Evolutionary conservation across 1,140 invertebrate species (phyloP).

Genomic region (Pollicipes pollicipes): DNA sequence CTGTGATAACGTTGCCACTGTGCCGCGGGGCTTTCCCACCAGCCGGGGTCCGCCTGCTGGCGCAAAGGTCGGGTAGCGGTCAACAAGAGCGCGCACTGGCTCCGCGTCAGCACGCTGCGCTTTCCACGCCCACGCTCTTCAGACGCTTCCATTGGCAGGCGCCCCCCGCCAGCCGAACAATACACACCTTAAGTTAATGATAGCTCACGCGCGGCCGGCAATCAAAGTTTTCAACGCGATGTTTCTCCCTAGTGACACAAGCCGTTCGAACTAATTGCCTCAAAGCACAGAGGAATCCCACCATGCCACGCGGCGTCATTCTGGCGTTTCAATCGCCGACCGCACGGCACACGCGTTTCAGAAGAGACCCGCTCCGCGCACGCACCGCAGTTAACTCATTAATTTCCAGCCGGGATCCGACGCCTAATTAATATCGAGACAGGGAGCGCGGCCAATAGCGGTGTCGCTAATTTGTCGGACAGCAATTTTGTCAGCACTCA

Average conservation of each 20-base stretch:
- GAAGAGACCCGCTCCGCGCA: too few relatives aligned
- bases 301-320: background rate
- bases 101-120: background rate
- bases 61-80: too few relatives aligned
- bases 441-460: background rate
- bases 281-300: background rate
- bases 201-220: background rate
- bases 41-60: background rate
- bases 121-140: background rate
- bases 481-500: background rate
- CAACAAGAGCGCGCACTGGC: too few relatives aligned
- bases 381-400: background rate
- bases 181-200: background rate
- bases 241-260: background rate
- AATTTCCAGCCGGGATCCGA: background rate
- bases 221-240: background rate
- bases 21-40: too few relatives aligned
- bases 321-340: background rate
- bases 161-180: background rate
- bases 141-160: background rate
- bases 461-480: background rate
- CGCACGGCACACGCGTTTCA: too few relatives aligned
- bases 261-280: background rate
- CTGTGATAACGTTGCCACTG: too few relatives aligned
- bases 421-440: constrained; percentile 1